Base-by-base conservation (phyloP, 1,140 invertebrate species). In the Drosophila sechellia region DNA sequence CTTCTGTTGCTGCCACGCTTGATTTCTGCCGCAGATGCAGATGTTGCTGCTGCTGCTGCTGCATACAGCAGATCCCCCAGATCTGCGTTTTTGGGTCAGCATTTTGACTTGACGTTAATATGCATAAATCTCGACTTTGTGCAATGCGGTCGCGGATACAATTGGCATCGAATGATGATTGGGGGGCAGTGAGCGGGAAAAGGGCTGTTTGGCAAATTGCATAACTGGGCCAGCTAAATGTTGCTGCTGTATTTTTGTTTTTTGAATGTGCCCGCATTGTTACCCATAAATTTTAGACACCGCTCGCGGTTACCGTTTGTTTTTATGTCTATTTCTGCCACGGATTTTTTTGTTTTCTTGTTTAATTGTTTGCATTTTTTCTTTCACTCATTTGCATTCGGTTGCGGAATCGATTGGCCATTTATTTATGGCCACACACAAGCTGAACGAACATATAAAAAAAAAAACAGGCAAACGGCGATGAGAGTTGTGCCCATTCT, bases 81-180 rank as follows among this genome's bases (percentile, higher is more conserved):
- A 31, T 31, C 52, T 77, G 50, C 74, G 54, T 42, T 83, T 86
- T 86, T 86, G 84, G 83, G 83, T 86, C 84, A 86, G 48, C 81
- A 54, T 87, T 85, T 85, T 78, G 81, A 80, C 76, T 86, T 77
- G 81, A 75, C 83, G 83, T 89, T 89, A 87, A 87, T 87, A 86
- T 81, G 79, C 83, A 86, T 86, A 86, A 86, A 86, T 86, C 83
- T 86, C 66, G 64, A 71, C 76, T 79, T 54, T 79, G 75, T 86
- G 83, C 79, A 86, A 81, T 77, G 54, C 68, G 35, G 52, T 58
- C 43, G 58, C 77, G 54, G 76, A 85, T 77, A 85, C 77, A 85
- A 85, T 74, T 81, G 77, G 73, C 53, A 85, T 64, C 45, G 56
- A 69, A 56, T 48, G 49, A 31, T 35, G 42, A 34, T 25, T 10